phyloP scores from a whole-genome alignment of 2,888 invertebrate species.

The Gastracanthus pulcherrimus region DNA sequence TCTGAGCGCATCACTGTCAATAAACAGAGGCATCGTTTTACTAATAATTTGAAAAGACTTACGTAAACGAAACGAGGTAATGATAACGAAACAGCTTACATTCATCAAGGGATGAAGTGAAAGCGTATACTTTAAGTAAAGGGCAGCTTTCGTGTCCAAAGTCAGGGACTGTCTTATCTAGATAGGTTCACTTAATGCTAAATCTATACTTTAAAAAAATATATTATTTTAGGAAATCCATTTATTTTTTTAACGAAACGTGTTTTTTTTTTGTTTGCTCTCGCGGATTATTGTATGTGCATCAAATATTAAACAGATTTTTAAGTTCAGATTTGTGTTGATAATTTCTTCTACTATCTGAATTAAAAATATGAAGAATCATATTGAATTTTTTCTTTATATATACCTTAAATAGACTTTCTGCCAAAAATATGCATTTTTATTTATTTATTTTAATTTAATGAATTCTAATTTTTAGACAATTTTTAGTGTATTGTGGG shows the following conservation, averaged over 20 bases:
- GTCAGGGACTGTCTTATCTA: conserved; percentile 45
- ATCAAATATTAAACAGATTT: background rate
- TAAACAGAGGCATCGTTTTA: conserved; percentile 48
- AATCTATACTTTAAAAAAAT: conserved; percentile 26
- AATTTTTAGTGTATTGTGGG: background rate
- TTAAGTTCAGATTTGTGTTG: background rate
- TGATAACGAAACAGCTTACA: conserved; percentile 57
- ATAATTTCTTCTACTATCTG: background rate
- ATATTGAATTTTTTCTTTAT: background rate
- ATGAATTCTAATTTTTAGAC: background rate
- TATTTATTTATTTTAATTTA: conserved; percentile 27
- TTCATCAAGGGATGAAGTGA: conserved; percentile 49
- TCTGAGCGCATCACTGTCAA: conserved; percentile 49
- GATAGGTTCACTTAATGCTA: conserved; percentile 17
- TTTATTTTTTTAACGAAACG: conserved; percentile 28
- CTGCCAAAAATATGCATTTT: conserved; percentile 35
- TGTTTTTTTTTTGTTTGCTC: background rate
- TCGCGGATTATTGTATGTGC: background rate
- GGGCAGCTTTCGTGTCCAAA: background rate
- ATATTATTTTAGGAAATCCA: conserved; percentile 6
- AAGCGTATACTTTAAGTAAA: conserved; percentile 32
- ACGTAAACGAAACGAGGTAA: conserved; percentile 15
- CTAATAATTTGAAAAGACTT: conserved; percentile 49
- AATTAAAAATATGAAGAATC: background rate
- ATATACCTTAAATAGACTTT: background rate